Conservation (phyloP, 2,797 vertebrate species). For the Acomys russatus region DNA sequence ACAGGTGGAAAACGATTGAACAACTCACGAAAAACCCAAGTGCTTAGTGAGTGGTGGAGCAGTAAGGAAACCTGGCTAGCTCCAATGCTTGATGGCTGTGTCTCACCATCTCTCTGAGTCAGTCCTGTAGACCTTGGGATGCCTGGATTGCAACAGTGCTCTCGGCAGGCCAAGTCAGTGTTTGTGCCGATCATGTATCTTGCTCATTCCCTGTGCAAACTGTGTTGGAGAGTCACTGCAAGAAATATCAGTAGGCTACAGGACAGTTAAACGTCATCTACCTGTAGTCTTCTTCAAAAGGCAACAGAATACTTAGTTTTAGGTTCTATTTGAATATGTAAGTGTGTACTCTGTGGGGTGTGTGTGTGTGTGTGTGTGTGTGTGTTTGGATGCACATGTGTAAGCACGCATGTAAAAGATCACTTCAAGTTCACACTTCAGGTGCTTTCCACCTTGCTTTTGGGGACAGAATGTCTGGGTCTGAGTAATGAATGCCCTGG, state of each 20-base stretch:
- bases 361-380: too few relatives aligned
- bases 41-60: neutral
- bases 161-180: neutral
- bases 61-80: neutral
- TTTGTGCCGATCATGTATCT: neutral
- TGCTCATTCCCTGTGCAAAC: too few relatives aligned
- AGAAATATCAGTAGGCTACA: neutral
- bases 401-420: neutral
- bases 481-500: neutral
- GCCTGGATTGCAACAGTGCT: neutral
- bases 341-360: neutral
- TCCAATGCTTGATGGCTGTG: neutral
- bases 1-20: neutral
- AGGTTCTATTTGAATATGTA: neutral
- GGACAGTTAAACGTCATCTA: neutral
- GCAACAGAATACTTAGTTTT: neutral
- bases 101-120: neutral
- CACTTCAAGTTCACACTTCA: neutral
- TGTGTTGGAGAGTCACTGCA: neutral
- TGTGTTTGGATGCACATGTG: neutral
- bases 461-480: neutral
- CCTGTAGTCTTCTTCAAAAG: neutral
- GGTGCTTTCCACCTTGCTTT: neutral
- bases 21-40: neutral
- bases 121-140: neutral